A percentile compares a stretch with the other conserved stretches of the same genome.
Evolutionary conservation across 2,797 vertebrate genomes (phyloP).

Genomic region (Periophthalmus magnuspinnatus): DNA sequence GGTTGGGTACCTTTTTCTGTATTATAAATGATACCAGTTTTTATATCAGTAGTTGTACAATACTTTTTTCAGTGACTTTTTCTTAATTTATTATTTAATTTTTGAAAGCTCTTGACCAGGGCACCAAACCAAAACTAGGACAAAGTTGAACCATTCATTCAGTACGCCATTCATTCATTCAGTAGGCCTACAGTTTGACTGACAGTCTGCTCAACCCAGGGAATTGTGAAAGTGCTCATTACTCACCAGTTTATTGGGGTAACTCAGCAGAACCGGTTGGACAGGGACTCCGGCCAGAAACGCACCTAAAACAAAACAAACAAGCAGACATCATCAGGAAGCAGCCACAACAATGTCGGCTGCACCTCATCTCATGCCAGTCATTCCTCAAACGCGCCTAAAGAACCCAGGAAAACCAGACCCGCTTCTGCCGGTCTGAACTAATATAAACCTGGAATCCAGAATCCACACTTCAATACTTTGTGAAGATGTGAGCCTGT

Average conservation of each 20-base stretch:
- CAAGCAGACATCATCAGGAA: neutral
- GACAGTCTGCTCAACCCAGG: neutral
- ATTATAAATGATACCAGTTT: too few relatives aligned
- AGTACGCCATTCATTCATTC: too few relatives aligned
- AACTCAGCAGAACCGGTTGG: constrained; percentile 87
- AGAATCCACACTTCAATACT: too few relatives aligned
- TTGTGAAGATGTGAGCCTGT: too few relatives aligned
- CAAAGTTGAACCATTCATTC: neutral
- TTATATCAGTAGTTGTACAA: too few relatives aligned
- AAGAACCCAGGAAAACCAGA: too few relatives aligned
- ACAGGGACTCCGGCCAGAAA: constrained; percentile 88
- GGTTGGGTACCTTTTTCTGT: too few relatives aligned
- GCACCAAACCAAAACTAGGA: neutral
- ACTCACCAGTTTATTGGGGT: constrained; percentile 87
- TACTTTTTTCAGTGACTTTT: too few relatives aligned
- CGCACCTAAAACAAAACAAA: constrained; percentile 74
- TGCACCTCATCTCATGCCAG: constrained; percentile 16
- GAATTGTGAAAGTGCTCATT: neutral
- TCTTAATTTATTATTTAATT: too few relatives aligned
- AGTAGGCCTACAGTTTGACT: neutral
- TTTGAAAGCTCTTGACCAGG: too few relatives aligned
- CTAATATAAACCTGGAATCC: too few relatives aligned
- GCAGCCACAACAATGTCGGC: neutral
- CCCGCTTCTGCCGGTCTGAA: too few relatives aligned
- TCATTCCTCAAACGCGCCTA: constrained; percentile 26